Evolutionary conservation across 2,888 invertebrate species (phyloP).

Genomic region (Tribolium freemani): DNA sequence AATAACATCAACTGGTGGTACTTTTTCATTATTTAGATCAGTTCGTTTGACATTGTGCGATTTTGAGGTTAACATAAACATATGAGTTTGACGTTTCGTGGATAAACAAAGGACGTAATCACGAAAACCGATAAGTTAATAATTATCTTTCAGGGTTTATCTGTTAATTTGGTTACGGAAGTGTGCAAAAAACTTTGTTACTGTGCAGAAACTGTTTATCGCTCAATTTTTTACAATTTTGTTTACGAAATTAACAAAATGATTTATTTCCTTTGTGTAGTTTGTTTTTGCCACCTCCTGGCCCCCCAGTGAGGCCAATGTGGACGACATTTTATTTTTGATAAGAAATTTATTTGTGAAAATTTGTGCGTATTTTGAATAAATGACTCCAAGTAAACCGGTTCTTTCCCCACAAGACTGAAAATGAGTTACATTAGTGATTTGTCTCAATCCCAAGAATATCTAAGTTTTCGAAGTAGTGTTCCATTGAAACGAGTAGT

Average conservation of each 20-base stretch:
- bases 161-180: too few relatives aligned
- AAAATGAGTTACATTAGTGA: slow-evolving; percentile 79
- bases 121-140: too few relatives aligned
- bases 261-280: not conserved
- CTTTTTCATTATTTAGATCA: slow-evolving; percentile 77
- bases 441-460: slow-evolving; percentile 82
- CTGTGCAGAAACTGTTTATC: not conserved
- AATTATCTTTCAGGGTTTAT: too few relatives aligned
- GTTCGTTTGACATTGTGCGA: slow-evolving; percentile 21
- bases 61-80: slow-evolving; percentile 38
- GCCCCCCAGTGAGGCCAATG: not conserved
- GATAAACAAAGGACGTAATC: not conserved
- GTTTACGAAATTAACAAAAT: not conserved
- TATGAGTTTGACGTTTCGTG: slow-evolving; percentile 31
- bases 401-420: slow-evolving; percentile 8
- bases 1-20: slow-evolving; percentile 85
- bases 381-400: not conserved
- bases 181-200: too few relatives aligned
- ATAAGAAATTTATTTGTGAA: not conserved
- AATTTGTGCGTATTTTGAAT: not conserved
- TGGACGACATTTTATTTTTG: not conserved
- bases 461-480: slow-evolving; percentile 83
- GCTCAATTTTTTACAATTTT: not conserved
- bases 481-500: slow-evolving; percentile 82
- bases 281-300: not conserved